These are phyloP conservation scores for Platerodrilus igneus DNA, from an alignment of 2,888 invertebrate species.

Conservation along the genomic window DNA sequence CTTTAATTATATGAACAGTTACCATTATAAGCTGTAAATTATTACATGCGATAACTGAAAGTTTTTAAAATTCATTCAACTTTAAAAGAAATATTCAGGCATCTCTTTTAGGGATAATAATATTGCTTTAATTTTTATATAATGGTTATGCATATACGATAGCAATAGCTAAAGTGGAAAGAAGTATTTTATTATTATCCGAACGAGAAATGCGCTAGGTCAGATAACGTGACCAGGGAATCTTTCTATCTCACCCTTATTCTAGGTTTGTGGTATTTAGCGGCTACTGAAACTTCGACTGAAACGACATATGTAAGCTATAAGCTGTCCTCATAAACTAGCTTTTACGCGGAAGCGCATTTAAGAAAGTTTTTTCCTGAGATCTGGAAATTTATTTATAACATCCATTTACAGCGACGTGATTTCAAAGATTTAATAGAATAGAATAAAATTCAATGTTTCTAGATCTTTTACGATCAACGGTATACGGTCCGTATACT, in stretches of 20 bases:
- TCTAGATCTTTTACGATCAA: constrained; percentile 9
- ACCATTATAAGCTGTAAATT: no score
- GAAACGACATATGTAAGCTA: constrained; percentile 31
- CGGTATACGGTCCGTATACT: constrained; percentile 4
- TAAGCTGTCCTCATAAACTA: constrained; percentile 23
- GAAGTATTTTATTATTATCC: constrained; percentile 25
- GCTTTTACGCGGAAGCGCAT: constrained; percentile 10
- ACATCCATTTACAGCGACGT: constrained; percentile 16
- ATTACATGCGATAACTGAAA: no score
- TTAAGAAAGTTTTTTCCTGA: constrained; percentile 20
- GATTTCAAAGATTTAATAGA: constrained; percentile 14
- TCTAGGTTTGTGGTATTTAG: constrained; percentile 25
- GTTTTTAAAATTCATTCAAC: no score
- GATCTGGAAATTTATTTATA: constrained; percentile 21
- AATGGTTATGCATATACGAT: constrained; percentile 13
- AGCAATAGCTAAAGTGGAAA: constrained; percentile 14
- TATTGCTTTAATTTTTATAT: constrained; percentile 14
- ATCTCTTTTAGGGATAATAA: no score
- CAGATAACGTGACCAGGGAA: constrained; percentile 32
- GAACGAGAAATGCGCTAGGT: constrained; percentile 27
- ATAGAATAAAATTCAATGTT: constrained; percentile 9
- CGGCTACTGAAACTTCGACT: constrained; percentile 22
- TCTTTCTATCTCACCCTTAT: no score
- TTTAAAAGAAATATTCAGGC: no score
- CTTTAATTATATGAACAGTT: no score